phyloP scores from a whole-genome alignment of 2,888 invertebrate genomes.

The Aelia acuminata region DNA sequence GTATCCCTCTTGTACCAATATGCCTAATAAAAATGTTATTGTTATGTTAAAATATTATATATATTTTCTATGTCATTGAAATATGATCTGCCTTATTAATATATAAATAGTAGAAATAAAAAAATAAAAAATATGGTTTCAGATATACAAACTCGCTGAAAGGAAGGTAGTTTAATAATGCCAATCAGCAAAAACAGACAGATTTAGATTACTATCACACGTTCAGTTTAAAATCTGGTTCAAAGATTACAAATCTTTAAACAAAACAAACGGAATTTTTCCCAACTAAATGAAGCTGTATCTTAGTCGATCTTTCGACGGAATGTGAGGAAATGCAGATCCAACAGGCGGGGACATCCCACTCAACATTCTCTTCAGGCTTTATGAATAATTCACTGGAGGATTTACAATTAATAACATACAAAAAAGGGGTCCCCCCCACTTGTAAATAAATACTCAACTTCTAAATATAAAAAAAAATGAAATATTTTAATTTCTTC shows the following conservation, averaged over 20 bases:
- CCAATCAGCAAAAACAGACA: not conserved
- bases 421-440: not conserved
- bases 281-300: not conserved
- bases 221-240: not conserved
- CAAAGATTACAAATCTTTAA: conserved; percentile 17
- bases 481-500: conserved; percentile 33
- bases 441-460: conserved; percentile 19
- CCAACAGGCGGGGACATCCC: not conserved
- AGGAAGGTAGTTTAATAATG: not conserved
- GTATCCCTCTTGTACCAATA: too few species aligned
- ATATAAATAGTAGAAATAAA: not conserved
- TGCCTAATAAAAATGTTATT: too few species aligned
- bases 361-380: not conserved
- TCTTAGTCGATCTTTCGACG: not conserved
- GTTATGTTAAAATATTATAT: too few species aligned
- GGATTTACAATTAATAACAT: conserved; percentile 46
- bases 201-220: not conserved
- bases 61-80: too few species aligned
- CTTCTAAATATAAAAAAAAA: not conserved
- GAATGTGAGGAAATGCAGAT: conserved; percentile 21
- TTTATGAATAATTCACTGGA: conserved; percentile 44
- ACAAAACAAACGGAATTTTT: not conserved
- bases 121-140: too few species aligned
- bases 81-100: too few species aligned
- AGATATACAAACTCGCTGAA: not conserved